Evolutionary conservation across 2,113 vertebrate genomes (phyloP), one percentile per base, ranked within the genome.

Genomic region (Taurulus bubalis): DNA sequence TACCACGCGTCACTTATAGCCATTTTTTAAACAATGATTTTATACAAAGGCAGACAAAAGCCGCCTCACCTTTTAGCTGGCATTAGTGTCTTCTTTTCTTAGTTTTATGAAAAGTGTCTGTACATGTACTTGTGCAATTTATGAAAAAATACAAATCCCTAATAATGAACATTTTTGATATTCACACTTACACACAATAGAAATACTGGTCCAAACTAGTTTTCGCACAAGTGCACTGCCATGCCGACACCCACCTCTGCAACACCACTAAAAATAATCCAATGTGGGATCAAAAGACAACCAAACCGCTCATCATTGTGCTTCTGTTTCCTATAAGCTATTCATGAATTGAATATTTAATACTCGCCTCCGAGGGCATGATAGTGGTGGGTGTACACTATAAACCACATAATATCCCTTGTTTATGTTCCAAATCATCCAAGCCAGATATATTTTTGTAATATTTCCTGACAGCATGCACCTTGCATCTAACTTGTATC

Each of bases 311-410:
- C 45, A 75, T 71, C 59, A 69, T 71, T 70, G 58, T 40, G 22
- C 60, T 72, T 86, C 76, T 72, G 71, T 80, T 89, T 90, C 47
- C 53, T 34, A 77, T 83, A 12, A 58, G 30, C 53, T 75, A 56
- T 80, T 85, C 69, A 82, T 83, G 59, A 87, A 82, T 83, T 65
- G 69, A 87, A 78, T 66, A 83, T 89, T 36, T 49, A 49, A 58
- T 38, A 42, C 18, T 38, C 40, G 22, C 55, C 77, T 81, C 69
- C 55, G 64, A 87, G 49, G 68, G 38, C 36, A 65, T 34, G 14
- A 42, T n/a, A 59, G 71, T 51, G 28, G 62, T 30, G 45, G 78
- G 53, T 7, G 66, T 72, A 20, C 14, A 45, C 60, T 38, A 14
- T 53, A 62, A 65, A 73, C n/a, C 11, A 49, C 30, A 68, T n/a